Evolutionary conservation across 2,113 vertebrate species (phyloP), one percentile per base, ranked within the genome.

Genomic region (Gyps fulvus): DNA sequence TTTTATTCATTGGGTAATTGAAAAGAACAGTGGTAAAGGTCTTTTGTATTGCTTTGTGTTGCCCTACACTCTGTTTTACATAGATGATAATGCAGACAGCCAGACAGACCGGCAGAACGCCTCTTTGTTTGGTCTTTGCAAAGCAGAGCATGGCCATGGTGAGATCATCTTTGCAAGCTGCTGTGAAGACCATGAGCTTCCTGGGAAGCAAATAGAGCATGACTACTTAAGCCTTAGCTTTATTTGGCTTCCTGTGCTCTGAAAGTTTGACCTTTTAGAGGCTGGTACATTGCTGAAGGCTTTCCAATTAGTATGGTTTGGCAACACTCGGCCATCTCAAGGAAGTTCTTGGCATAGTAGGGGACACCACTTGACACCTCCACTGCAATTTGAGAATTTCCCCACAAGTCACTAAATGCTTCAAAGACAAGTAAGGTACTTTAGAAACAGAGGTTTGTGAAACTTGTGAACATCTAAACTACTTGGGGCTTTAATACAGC

Each of bases 351-450:
- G 6, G 34, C 10, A 4, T 27, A 34, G 54, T 61, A 73, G 40
- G 63, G 57, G 26, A 42, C 26, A n/a, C 25, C 25, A 23, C 49
- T 49, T 77, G 54, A 47, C 17, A 19, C 7, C 27, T 78, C 31
- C 55, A 13, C 10, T n/a, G 43, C 29, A 59, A 17, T 50, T 55
- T 49, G 27, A 77, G 40, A 73, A n/a, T 87, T 80, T 42, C 22
- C 16, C 9, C 10, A 16, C 0, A 2, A 50, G 31, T 32, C 25
- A 7, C 29, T 65, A 47, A 69, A 31, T 0, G 0, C 32, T 77
- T 43, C 34, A 59, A 61, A 83, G 54, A 62, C 9, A 76, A 92
- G 82, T 13, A 78, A 19, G 25, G n/a, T 40, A 14, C 21, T 71
- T 49, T 4, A 62, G 19, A 55, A 76, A 63, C 6, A 55, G 15